Evolutionary conservation across 2,113 vertebrate species (phyloP), one percentile per base, ranked within the genome.

Genomic region (Sorex araneus): DNA sequence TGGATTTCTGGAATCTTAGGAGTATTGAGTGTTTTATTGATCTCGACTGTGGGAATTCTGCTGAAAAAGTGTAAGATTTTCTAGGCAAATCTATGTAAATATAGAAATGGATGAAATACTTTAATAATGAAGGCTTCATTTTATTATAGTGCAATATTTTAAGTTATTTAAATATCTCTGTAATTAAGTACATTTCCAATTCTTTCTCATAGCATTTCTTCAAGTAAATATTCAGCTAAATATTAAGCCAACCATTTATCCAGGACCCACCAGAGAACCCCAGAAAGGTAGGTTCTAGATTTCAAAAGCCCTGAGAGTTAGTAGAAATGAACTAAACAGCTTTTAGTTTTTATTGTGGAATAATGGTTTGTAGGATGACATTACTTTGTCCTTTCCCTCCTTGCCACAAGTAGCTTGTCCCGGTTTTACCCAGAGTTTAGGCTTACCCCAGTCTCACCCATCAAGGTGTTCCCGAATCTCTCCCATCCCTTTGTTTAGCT

Each of bases 1-100:
- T 28, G 91, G 63, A 89, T 94, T 83, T 95, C 90, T 60, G 84
- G 87, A 16, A 34, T 36, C 27, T 90, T 97, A 66, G 96, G 93
- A 89, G 19, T 82, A 78, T 64, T 73, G 0, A 95, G 94, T 34
- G 45, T 95, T 92, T 28, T 36, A 1, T 8, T 96, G 90, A 60
- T 67, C 69, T 27, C 21, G 50, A 74, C 34, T 47, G 73, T 96
- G 57, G 94, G 90, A 78, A 63, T 96, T 80, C n/a, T 96, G 23
- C 11, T 92, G 57, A 87, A 75, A 66, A 69, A 28, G 0, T 36
- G 95, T 97, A 87, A 96, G 96, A 91, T 75, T 94, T 73, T 78
- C 19, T 57, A 75, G 19, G 13, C 6, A 90, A 76, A 9, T 25
- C 8, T 28, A 36, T 45, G 36, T 79, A 50, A 92, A 74, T 21